Percentiles rank a stretch among this genome's conserved stretches.
These are phyloP conservation scores for Cephus pygmeus DNA, from an alignment of 2,888 invertebrate genomes.

Conservation along the genomic window DNA sequence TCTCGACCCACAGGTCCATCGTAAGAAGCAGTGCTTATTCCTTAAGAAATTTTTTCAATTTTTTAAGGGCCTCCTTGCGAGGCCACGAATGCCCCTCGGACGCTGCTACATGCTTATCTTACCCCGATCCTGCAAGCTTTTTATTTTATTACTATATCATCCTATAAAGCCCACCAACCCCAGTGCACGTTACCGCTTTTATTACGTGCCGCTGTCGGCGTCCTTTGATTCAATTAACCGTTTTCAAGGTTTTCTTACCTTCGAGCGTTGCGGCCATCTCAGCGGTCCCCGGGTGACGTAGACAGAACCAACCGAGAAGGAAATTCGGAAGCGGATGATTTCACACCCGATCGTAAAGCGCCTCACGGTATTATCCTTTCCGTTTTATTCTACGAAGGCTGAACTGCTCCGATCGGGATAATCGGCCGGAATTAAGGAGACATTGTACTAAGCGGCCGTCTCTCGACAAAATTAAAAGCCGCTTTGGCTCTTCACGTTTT, in stretches of 20 bases:
- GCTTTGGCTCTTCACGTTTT: not conserved
- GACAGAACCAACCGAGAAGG: slow-evolving; percentile 13
- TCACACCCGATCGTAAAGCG: slow-evolving; percentile 21
- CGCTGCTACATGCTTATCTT: slow-evolving; percentile 21
- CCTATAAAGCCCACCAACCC: slow-evolving; percentile 52
- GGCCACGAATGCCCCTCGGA: not conserved
- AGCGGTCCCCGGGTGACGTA: slow-evolving; percentile 11
- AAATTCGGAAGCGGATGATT: slow-evolving; percentile 37
- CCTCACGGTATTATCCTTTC: not conserved
- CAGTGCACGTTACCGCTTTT: slow-evolving; percentile 58
- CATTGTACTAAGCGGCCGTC: not conserved
- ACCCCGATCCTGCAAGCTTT: slow-evolving; percentile 41
- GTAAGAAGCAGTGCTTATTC: not conserved
- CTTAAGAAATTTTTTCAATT: not conserved
- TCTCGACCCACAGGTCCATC: not conserved
- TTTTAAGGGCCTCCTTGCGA: not conserved
- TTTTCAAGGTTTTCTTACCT: slow-evolving; percentile 51
- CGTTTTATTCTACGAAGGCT: not conserved
- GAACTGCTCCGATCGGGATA: not conserved
- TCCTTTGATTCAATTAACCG: slow-evolving; percentile 64
- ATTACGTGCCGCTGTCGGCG: slow-evolving; percentile 62
- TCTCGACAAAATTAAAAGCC: not conserved
- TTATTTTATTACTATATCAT: slow-evolving; percentile 59
- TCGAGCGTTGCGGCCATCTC: slow-evolving; percentile 12
- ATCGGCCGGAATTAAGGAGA: not conserved